A percentile compares a stretch with the other conserved stretches of the same genome.
These are phyloP conservation scores for Epinotia ramella DNA, from an alignment of 2,888 invertebrate genomes.

Conservation along the genomic window DNA sequence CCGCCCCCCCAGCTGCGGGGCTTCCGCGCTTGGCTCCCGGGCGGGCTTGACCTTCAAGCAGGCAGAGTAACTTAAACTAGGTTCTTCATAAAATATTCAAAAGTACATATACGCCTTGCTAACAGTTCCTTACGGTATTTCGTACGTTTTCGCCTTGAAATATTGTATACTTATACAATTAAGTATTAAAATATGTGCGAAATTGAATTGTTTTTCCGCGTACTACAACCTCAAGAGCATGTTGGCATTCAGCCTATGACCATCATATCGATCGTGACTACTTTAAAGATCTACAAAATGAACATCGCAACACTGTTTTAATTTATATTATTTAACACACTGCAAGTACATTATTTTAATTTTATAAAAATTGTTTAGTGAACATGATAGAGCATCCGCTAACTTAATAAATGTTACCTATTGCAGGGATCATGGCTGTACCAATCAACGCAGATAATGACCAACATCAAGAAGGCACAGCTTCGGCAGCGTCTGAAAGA, in stretches of 20 bases:
- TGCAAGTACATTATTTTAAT: neutral
- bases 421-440: slow-evolving; percentile 95
- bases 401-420: neutral
- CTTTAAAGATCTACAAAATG: neutral
- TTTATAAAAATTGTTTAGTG: neutral
- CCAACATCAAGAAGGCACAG: slow-evolving; percentile 93
- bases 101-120: no score
- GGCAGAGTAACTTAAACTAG: no score
- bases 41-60: neutral
- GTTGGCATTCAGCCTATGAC: neutral
- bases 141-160: neutral
- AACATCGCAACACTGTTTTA: neutral
- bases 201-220: neutral
- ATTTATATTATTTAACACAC: neutral
- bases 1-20: no score
- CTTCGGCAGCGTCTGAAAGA: slow-evolving; percentile 88
- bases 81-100: no score
- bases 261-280: neutral
- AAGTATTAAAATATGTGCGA: neutral
- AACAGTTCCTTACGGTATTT: neutral
- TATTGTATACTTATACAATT: neutral
- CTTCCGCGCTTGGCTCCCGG: no score
- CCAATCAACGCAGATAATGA: slow-evolving; percentile 95
- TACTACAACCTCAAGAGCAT: neutral
- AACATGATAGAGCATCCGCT: neutral